Conservation (phyloP, 2,888 invertebrate genomes). For the Leptogaster cylindrica region DNA sequence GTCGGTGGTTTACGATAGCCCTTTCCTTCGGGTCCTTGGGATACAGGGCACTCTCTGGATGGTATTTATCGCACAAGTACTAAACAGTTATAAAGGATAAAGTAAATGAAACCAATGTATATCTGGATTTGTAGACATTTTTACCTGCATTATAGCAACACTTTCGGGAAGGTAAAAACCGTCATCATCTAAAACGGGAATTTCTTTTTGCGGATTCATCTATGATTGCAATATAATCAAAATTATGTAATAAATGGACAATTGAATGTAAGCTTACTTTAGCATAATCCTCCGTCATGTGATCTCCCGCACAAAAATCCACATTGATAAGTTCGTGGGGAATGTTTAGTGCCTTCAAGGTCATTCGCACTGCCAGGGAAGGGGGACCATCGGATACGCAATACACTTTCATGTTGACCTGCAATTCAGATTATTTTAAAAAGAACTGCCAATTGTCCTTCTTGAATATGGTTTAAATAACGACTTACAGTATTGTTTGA, state of each 20-base stretch:
- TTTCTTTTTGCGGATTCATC: conserved; percentile 81
- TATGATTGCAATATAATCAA: conserved; percentile 56
- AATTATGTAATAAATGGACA: background rate
- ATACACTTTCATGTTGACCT: conserved; percentile 69
- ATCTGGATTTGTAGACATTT: background rate
- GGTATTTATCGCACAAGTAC: conserved; percentile 80
- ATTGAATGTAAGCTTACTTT: conserved; percentile 63
- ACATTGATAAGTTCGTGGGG: conserved; percentile 72
- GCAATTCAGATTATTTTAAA: too few species aligned
- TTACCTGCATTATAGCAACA: conserved; percentile 64
- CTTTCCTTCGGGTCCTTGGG: conserved; percentile 74
- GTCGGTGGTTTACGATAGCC: conserved; percentile 78
- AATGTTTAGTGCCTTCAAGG: conserved; percentile 69
- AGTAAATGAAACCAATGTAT: conserved; percentile 43
- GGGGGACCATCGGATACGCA: conserved; percentile 80
- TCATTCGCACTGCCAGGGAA: conserved; percentile 75
- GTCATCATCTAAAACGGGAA: conserved; percentile 79
- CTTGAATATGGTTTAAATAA: too few species aligned
- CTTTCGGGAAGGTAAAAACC: conserved; percentile 82
- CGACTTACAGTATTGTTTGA: too few species aligned
- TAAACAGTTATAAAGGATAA: too few species aligned
- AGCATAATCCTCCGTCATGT: conserved; percentile 74
- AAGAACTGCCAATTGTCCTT: too few species aligned
- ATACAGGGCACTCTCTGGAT: conserved; percentile 70
- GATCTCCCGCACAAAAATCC: conserved; percentile 75